phyloP scores from a whole-genome alignment of 2,797 vertebrate genomes.

The Eupleurogrammus muticus region DNA sequence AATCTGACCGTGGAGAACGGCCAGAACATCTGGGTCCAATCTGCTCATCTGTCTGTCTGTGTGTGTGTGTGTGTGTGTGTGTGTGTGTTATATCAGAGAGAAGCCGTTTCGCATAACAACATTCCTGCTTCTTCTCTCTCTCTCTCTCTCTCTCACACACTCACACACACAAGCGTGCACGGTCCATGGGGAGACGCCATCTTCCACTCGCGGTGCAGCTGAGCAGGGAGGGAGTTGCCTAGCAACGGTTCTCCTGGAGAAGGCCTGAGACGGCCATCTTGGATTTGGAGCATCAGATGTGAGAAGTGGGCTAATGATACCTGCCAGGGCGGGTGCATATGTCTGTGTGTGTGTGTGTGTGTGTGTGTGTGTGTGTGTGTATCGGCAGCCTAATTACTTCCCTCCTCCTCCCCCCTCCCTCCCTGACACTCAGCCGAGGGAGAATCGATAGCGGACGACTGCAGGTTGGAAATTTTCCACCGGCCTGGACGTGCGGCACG shows the following conservation, averaged over 20 bases:
- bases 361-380: conserved; percentile 23
- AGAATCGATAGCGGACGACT: conserved; percentile 40
- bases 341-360: conserved; percentile 31
- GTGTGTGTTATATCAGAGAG: conserved; percentile 36
- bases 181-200: conserved; percentile 81
- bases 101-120: conserved; percentile 60
- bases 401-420: conserved; percentile 19
- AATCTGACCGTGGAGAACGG: conserved; percentile 42
- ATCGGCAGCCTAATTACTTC: conserved; percentile 49
- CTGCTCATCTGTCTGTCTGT: conserved; percentile 56
- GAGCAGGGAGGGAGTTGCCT: conserved; percentile 83
- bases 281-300: conserved; percentile 80
- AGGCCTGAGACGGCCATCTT: conserved; percentile 80
- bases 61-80: conserved; percentile 25
- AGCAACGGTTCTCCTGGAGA: conserved; percentile 81
- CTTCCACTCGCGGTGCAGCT: conserved; percentile 77
- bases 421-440: conserved; percentile 41
- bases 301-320: conserved; percentile 75
- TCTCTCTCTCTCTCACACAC: conserved; percentile 27
- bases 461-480: conserved; percentile 44
- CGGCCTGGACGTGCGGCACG: background rate
- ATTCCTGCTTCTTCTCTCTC: conserved; percentile 52
- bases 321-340: conserved; percentile 53
- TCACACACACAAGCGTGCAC: conserved; percentile 27
- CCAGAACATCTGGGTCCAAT: conserved; percentile 78